A percentile compares a stretch with the other conserved stretches of the same genome.
These are phyloP conservation scores for Varroa destructor DNA, from an alignment of 1,140 invertebrate genomes.

Conservation along the genomic window DNA sequence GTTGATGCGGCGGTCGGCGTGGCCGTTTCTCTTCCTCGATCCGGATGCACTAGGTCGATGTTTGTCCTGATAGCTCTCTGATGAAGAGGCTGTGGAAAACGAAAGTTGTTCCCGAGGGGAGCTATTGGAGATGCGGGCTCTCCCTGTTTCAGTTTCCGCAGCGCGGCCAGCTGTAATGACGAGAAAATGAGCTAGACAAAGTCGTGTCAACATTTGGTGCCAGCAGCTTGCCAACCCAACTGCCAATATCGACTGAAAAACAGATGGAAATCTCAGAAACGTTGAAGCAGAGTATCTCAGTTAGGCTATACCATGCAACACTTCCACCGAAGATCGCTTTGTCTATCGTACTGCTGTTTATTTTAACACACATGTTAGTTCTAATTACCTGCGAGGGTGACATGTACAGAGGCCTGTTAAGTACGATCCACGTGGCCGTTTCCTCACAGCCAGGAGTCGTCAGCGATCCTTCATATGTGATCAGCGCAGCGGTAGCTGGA, in stretches of 20 bases:
- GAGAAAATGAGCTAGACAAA: not conserved
- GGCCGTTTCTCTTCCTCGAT: not conserved
- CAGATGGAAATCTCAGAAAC: too few species aligned
- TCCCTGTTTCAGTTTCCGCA: conserved; percentile 72
- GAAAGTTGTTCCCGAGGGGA: conserved; percentile 80
- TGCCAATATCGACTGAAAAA: too few species aligned
- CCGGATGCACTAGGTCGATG: conserved; percentile 80
- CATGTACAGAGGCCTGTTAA: conserved; percentile 91
- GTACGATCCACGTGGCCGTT: conserved; percentile 68
- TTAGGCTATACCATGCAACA: too few species aligned
- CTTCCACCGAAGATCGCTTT: not conserved
- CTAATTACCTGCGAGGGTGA: conserved; percentile 70
- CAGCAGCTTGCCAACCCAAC: too few species aligned
- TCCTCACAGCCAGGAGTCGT: conserved; percentile 60
- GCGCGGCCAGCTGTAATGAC: conserved; percentile 60
- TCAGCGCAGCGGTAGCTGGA: conserved; percentile 74
- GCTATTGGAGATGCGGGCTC: conserved; percentile 65
- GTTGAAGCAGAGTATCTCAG: too few species aligned
- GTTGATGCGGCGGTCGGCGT: conserved; percentile 56
- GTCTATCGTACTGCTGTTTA: not conserved
- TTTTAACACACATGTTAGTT: not conserved
- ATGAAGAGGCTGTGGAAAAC: conserved; percentile 73
- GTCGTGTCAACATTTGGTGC: not conserved
- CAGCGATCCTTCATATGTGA: conserved; percentile 95
- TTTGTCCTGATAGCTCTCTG: conserved; percentile 86